Evolutionary conservation across 2,888 invertebrate species (phyloP).

Genomic region (Bellardia bayeri): DNA sequence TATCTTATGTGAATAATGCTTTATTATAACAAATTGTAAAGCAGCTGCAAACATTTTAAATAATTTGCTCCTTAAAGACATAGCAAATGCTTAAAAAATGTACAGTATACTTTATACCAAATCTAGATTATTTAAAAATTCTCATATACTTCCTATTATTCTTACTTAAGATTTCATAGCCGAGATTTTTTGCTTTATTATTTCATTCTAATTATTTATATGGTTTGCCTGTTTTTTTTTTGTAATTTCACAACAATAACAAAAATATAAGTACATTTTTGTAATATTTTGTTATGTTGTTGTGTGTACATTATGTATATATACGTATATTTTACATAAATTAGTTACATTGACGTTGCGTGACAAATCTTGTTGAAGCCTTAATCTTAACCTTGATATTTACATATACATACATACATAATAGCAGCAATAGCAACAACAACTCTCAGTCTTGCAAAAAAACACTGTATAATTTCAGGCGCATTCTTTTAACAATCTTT

Average conservation of each 20-base stretch:
- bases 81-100: no score
- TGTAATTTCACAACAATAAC: neutral
- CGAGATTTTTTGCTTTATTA: neutral
- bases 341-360: conserved; percentile 30
- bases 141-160: no score
- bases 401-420: neutral
- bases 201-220: conserved; percentile 13
- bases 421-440: neutral
- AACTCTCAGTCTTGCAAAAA: neutral
- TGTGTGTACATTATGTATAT: neutral
- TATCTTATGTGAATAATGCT: no score
- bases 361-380: conserved; percentile 36
- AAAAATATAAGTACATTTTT: neutral
- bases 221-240: neutral
- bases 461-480: conserved; percentile 10
- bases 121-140: no score
- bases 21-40: no score
- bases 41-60: no score
- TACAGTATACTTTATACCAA: no score
- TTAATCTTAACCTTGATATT: conserved; percentile 57
- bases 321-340: neutral
- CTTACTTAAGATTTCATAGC: neutral
- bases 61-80: no score
- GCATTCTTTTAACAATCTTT: neutral
- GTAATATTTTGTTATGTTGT: conserved; percentile 1